Percentiles rank a stretch among this genome's conserved stretches.
phyloP scores from a whole-genome alignment of 2,797 vertebrate genomes.

The Anniella stebbinsi region DNA sequence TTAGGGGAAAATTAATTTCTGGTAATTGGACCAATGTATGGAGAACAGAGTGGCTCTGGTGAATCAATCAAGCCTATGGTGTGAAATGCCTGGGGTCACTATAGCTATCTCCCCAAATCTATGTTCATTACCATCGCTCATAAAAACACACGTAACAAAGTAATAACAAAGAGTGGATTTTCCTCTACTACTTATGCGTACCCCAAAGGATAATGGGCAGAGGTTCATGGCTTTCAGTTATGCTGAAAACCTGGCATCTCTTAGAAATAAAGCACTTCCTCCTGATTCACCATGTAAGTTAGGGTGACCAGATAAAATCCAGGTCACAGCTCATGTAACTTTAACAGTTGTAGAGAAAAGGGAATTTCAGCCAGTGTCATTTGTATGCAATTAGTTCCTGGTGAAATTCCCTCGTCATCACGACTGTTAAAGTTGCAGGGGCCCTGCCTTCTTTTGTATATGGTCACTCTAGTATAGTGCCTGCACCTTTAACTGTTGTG shows the following conservation, averaged over 20 bases:
- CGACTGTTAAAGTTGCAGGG: too few species aligned
- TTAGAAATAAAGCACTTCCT: neutral
- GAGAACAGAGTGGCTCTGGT: neutral
- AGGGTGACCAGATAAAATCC: too few species aligned
- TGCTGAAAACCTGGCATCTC: neutral
- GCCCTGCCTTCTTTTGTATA: too few species aligned
- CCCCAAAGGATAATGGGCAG: neutral
- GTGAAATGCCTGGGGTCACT: neutral
- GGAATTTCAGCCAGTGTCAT: too few species aligned
- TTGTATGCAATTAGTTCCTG: too few species aligned
- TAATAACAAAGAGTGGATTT: conserved; percentile 1
- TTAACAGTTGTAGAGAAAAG: too few species aligned
- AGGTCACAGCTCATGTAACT: too few species aligned
- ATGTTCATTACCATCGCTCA: neutral
- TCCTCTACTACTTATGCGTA: neutral
- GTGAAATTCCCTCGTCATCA: too few species aligned
- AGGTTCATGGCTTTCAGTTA: neutral
- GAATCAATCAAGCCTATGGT: neutral
- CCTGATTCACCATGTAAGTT: neutral
- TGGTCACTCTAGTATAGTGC: too few species aligned
- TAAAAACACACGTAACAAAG: neutral
- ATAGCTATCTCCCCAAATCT: neutral
- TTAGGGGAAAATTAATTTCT: neutral
- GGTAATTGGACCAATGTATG: neutral
- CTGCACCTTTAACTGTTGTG: too few species aligned